phyloP scores from a whole-genome alignment of 1,140 invertebrate species.

The Bombus superbus region DNA sequence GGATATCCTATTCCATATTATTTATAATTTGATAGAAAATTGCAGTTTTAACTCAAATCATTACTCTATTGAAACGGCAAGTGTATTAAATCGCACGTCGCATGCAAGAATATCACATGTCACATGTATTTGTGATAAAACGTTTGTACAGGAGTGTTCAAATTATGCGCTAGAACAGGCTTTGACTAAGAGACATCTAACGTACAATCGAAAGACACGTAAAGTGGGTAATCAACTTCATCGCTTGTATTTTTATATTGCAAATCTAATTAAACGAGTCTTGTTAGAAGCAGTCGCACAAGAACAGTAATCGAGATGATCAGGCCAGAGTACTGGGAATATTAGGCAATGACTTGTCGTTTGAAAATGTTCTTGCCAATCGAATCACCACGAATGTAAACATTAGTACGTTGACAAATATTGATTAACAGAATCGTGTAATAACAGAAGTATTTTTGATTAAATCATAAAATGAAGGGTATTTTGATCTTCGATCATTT shows the following conservation, averaged over 20 bases:
- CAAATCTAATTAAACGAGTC: slow-evolving; percentile 13
- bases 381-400: not conserved
- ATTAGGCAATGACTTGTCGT: not conserved
- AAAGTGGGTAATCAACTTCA: slow-evolving; percentile 5
- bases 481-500: slow-evolving; percentile 90
- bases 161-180: not conserved
- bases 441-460: not conserved
- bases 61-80: no score
- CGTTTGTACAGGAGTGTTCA: not conserved
- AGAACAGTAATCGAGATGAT: slow-evolving; percentile 4
- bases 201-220: not conserved
- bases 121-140: not conserved
- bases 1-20: no score
- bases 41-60: no score
- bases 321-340: not conserved
- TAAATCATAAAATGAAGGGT: slow-evolving; percentile 85
- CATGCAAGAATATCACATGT: no score
- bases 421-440: not conserved
- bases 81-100: no score
- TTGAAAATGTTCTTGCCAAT: not conserved
- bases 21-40: no score
- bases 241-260: not conserved
- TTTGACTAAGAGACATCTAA: slow-evolving; percentile 17
- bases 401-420: slow-evolving; percentile 3
- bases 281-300: not conserved